Base-by-base conservation (phyloP, 2,797 vertebrate genomes). In the Gallinago solitaria region DNA sequence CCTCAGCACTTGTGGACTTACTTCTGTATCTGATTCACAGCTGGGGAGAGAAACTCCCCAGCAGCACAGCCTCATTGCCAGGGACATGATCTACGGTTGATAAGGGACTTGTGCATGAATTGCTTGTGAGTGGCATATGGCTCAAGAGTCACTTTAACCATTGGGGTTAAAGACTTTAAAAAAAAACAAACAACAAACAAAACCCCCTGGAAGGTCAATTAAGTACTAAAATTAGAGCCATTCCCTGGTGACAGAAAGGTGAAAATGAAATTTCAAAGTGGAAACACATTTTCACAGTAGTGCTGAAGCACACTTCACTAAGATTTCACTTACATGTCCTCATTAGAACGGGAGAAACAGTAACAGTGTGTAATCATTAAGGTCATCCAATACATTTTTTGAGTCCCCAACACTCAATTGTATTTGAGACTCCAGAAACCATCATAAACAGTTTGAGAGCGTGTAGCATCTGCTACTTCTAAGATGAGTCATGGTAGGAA, bases 381-480 rank as follows among this genome's bases (percentile, higher is more conserved):
- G 75, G 78, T 33, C 60, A 85, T 35, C 50, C 61, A 70, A 48
- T 30, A 6, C 13, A 85, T 39, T 86, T 87, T 87, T 51, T 80
- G 48, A 68, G 89, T 71, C 63, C 53, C 53, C 74, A 81, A 54
- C 41, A 75, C 54, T 71, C 59, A 41, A 83, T 87, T 92, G 56
- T 76, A 76, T 95, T 94, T 69, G 70, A 86, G 83, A 71, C 91
- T 94, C 51, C 87, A 94, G 81, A 93, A 92, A 84, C 63, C 35
- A 73, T 73, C 60, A 83, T 32, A 80, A 94, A 69, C 51, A 65
- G 74, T 88, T 91, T 84, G 84, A 95, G 86, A 96, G 76, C 12
- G 1, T n/a, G 63, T 8, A 92, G 91, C 95, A 96, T 93, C 89
- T 96, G 94, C 94, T 96, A 41, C 92, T 95, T 97, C 73, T 75